A percentile compares a stretch with the other conserved stretches of the same genome.
These are phyloP conservation scores for Andrena chrysosceles DNA, from an alignment of 2,888 invertebrate genomes.

Conservation along the genomic window DNA sequence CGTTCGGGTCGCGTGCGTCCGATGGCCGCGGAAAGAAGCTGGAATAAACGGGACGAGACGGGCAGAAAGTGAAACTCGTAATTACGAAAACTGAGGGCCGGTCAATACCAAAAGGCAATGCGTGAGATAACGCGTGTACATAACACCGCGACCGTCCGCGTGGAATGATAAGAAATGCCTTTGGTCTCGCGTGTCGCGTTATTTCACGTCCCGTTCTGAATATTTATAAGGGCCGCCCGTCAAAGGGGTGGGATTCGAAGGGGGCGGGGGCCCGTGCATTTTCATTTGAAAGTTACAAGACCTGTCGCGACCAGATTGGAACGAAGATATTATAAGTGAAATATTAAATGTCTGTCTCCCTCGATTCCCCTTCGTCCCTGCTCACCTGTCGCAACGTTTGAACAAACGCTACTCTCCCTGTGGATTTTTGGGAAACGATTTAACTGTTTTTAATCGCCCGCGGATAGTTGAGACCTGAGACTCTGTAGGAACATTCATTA, in stretches of 20 bases:
- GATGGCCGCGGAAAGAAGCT: constrained; percentile 17
- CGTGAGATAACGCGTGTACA: constrained; percentile 72
- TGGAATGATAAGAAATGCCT: constrained; percentile 82
- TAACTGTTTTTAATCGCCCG: constrained; percentile 31
- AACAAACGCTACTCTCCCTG: constrained; percentile 38
- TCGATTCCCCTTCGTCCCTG: constrained; percentile 42
- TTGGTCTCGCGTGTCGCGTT: constrained; percentile 82
- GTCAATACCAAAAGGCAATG: constrained; percentile 62
- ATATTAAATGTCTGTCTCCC: constrained; percentile 78
- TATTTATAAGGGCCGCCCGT: constrained; percentile 83
- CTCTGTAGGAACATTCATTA: background rate
- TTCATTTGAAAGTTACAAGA: constrained; percentile 80
- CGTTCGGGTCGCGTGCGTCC: constrained; percentile 8
- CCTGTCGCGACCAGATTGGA: constrained; percentile 80
- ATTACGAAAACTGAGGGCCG: constrained; percentile 51
- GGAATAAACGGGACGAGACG: constrained; percentile 2
- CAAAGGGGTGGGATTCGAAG: constrained; percentile 62
- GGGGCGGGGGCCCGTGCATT: constrained; percentile 73
- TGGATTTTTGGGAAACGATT: constrained; percentile 51
- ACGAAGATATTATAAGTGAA: constrained; percentile 81
- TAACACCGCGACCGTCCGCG: constrained; percentile 36
- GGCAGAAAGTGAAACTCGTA: constrained; percentile 59
- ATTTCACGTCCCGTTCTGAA: constrained; percentile 81
- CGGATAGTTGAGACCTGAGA: background rate
- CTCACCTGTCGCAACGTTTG: constrained; percentile 58